Conservation (phyloP, 2,113 vertebrate species). For the Psilopsiagon aymara region DNA sequence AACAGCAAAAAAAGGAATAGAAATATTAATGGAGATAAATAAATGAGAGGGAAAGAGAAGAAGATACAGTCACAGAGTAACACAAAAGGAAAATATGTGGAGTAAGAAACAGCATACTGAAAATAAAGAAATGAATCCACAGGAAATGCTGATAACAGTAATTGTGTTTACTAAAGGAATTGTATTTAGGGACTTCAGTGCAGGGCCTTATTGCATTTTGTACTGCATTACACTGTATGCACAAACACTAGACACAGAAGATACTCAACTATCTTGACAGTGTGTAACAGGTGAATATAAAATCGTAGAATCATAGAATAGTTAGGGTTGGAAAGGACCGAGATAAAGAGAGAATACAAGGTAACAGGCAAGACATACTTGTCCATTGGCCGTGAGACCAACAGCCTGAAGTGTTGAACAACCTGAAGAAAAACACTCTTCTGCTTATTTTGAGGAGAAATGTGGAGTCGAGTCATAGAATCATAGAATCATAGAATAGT, state of each 20-base stretch:
- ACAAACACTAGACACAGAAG: not conserved
- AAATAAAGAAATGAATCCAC: not conserved
- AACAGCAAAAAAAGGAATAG: not conserved
- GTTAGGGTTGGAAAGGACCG: not conserved
- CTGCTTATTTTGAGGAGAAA: not conserved
- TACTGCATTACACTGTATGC: not conserved
- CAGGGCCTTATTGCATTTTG: rapidly evolving
- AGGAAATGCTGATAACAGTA: not conserved
- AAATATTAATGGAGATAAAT: conserved; percentile 36
- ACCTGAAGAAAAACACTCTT: not conserved
- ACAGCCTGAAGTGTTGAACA: not conserved
- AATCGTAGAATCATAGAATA: too few relatives aligned
- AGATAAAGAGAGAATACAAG: not conserved
- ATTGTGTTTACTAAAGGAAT: not conserved
- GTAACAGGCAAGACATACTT: not conserved
- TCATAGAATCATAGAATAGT: too few relatives aligned
- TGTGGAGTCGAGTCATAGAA: not conserved
- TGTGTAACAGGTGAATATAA: not conserved
- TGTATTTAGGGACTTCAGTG: not conserved
- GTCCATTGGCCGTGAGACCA: not conserved
- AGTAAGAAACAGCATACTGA: not conserved
- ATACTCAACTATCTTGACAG: not conserved
- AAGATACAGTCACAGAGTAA: not conserved
- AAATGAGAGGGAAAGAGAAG: not conserved
- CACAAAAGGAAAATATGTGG: rapidly evolving